Evolutionary conservation across 2,888 invertebrate species (phyloP).

Genomic region (Phlogophora meticulosa): DNA sequence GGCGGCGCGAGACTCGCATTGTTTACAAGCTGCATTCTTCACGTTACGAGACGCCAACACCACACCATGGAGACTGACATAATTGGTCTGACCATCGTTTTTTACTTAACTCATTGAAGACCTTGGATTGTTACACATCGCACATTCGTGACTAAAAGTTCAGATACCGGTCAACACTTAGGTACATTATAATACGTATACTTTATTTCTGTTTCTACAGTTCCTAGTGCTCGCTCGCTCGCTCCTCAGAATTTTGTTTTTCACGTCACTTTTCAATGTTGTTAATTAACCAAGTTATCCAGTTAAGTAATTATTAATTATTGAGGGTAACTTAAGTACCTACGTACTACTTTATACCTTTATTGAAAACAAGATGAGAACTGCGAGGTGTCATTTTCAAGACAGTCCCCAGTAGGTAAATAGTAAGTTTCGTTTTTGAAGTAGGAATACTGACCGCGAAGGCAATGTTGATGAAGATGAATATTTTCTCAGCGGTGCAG

Average conservation of each 20-base stretch:
- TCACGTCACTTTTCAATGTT: background rate
- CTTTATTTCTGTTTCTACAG: conserved; percentile 17
- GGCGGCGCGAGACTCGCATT: conserved; percentile 29
- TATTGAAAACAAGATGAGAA: background rate
- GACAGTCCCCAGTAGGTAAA: background rate
- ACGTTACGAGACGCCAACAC: conserved; percentile 29
- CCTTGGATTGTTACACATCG: conserved; percentile 2
- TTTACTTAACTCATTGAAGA: background rate
- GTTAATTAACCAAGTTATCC: background rate
- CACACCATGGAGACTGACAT: background rate
- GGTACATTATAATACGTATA: background rate
- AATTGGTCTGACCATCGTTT: conserved; percentile 32
- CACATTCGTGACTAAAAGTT: conserved; percentile 26
- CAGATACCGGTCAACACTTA: conserved; percentile 2
- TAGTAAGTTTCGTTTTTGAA: background rate
- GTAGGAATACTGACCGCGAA: conserved; percentile 81
- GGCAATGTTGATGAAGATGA: conserved; percentile 88
- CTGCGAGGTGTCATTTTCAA: background rate
- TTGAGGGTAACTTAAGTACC: conserved; percentile 3
- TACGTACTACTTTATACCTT: background rate
- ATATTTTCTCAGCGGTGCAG: conserved; percentile 85
- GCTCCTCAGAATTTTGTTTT: background rate
- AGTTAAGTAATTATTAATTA: background rate
- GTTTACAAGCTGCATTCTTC: conserved; percentile 60
- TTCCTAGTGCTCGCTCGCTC: no score